These are phyloP conservation scores for Malurus splendens DNA, from an alignment of 2,797 vertebrate genomes.

Conservation along the genomic window DNA sequence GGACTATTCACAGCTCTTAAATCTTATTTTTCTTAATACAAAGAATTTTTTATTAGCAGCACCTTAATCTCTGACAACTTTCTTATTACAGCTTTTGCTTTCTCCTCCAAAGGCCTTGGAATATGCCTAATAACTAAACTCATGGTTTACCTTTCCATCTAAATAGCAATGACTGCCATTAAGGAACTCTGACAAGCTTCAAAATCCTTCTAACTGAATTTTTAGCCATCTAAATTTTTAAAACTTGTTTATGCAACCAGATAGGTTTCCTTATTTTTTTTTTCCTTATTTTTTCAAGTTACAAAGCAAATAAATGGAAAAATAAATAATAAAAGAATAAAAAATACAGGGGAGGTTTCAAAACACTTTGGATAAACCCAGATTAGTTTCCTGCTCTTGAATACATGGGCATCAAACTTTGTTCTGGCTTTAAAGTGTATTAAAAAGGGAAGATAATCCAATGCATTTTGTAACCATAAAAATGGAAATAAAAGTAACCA, in stretches of 20 bases:
- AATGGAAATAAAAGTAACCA: not conserved
- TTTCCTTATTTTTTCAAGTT: not conserved
- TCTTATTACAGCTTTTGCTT: not conserved
- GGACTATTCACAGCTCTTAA: not conserved
- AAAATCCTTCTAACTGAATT: not conserved
- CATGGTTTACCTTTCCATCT: constrained; percentile 20
- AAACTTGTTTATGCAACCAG: not conserved
- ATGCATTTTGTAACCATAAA: not conserved
- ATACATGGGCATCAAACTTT: not conserved
- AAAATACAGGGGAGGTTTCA: not conserved
- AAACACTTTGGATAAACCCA: not conserved
- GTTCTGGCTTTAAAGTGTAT: not conserved
- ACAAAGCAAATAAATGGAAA: not conserved
- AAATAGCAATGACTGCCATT: not conserved
- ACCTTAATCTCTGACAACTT: constrained; percentile 25
- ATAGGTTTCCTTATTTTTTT: not conserved
- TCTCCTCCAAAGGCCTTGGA: not conserved
- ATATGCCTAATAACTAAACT: not conserved
- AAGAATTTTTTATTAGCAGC: not conserved
- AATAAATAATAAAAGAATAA: not conserved
- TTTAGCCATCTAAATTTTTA: not conserved
- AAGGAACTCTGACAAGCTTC: not conserved
- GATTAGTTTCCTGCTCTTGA: not conserved
- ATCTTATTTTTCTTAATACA: constrained; percentile 8
- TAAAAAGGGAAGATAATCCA: not conserved